phyloP scores from a whole-genome alignment of 2,888 invertebrate species.

The Drosophila longiperda region DNA sequence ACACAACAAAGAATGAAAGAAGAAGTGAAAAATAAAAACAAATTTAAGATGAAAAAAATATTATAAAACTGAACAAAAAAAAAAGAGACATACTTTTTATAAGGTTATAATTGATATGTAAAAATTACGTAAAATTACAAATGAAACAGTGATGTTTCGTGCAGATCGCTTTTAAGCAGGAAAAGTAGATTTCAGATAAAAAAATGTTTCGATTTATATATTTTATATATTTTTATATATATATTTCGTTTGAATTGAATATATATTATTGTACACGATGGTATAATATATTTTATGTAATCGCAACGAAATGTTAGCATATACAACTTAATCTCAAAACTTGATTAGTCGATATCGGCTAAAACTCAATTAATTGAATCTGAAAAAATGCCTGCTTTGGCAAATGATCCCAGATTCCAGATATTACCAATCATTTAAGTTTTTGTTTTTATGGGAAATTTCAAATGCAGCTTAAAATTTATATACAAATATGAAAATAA shows the following conservation, averaged over 20 bases:
- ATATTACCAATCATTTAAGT: not conserved
- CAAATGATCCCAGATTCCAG: not conserved
- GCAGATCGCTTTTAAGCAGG: not conserved
- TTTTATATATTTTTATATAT: not conserved
- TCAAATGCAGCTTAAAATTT: too few species aligned
- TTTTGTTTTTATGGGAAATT: not conserved
- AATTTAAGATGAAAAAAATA: slow-evolving; percentile 1
- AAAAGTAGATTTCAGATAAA: not conserved
- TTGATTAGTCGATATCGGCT: not conserved
- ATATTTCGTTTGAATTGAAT: not conserved
- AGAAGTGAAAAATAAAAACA: slow-evolving; percentile 9
- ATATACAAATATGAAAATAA: not conserved
- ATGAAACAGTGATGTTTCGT: not conserved
- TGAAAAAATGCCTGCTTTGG: not conserved
- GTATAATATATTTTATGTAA: not conserved
- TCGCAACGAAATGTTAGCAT: not conserved
- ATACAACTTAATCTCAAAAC: not conserved
- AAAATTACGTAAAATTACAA: not conserved
- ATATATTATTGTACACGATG: not conserved
- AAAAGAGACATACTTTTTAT: not conserved
- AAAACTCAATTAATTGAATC: not conserved
- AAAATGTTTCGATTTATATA: too few species aligned
- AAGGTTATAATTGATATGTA: too few species aligned
- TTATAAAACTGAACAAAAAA: not conserved
- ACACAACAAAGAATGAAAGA: slow-evolving; percentile 5